Percentiles rank a stretch among this genome's conserved stretches.
Evolutionary conservation across 2,113 vertebrate species (phyloP).

Genomic region (Bos javanicus): DNA sequence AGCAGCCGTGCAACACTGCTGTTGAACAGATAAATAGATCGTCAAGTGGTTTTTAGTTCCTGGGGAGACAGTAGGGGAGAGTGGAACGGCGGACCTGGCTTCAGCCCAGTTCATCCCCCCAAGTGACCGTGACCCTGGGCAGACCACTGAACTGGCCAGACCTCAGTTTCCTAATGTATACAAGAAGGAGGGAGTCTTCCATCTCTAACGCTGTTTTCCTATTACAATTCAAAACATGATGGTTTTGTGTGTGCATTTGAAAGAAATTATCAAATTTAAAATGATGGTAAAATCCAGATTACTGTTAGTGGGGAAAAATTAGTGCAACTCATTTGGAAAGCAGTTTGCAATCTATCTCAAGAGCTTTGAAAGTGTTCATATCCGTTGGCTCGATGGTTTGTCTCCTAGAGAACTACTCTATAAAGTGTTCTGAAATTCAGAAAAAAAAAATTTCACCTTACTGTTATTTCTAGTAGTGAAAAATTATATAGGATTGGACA

Average conservation of each 20-base stretch:
- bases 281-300: conserved; percentile 41
- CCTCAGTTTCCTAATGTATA: background rate
- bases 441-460: background rate
- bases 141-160: background rate
- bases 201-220: background rate
- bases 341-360: conserved; percentile 58
- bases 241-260: conserved; percentile 8
- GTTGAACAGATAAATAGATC: background rate
- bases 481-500: background rate
- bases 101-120: background rate
- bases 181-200: background rate
- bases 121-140: background rate
- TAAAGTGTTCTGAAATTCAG: conserved; percentile 30
- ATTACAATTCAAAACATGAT: conserved; percentile 15
- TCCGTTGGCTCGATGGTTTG: background rate
- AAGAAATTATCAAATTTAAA: conserved; percentile 50
- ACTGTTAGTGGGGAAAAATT: conserved; percentile 29
- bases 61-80: background rate
- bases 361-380: conserved; percentile 28
- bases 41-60: background rate
- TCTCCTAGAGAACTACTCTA: conserved; percentile 31
- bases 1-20: background rate
- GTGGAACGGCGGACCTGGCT: background rate
- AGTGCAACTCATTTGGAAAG: conserved; percentile 56
- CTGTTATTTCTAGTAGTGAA: conserved; percentile 38